Evolutionary conservation across 2,888 invertebrate genomes (phyloP).

Genomic region (Tetragnatha montana): DNA sequence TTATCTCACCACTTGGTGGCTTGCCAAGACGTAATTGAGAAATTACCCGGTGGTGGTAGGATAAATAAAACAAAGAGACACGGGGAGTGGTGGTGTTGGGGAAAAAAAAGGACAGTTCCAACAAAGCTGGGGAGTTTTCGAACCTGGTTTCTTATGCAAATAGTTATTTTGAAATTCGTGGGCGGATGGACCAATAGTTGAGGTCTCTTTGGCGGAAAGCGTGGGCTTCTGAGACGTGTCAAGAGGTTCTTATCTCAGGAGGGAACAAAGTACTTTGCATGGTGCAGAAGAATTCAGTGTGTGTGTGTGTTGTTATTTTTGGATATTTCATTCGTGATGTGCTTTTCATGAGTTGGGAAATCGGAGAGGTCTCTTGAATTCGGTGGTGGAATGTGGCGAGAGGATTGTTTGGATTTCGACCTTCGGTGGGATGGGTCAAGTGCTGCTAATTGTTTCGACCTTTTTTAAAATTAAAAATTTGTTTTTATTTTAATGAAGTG

Average conservation of each 20-base stretch:
- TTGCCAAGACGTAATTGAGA: constrained; percentile 10
- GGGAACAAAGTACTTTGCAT: constrained; percentile 31
- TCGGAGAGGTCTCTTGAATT: too few species aligned
- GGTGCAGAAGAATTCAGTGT: constrained; percentile 1
- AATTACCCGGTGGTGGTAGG: background rate
- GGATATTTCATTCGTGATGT: constrained; percentile 20
- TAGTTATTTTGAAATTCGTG: constrained; percentile 23
- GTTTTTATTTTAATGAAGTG: too few species aligned
- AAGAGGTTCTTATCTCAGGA: constrained; percentile 24
- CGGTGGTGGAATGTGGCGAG: too few species aligned
- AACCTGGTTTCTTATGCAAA: constrained; percentile 26
- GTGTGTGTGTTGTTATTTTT: constrained; percentile 16
- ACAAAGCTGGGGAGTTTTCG: constrained; percentile 13
- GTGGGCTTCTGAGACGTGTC: constrained; percentile 46
- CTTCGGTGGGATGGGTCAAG: too few species aligned
- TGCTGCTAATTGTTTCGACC: too few species aligned
- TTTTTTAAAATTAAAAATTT: too few species aligned
- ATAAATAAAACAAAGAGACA: background rate
- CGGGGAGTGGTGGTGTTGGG: background rate
- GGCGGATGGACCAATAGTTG: constrained; percentile 21
- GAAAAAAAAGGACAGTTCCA: background rate
- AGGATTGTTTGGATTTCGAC: too few species aligned
- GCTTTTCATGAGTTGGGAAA: background rate
- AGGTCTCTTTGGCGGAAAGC: constrained; percentile 25
- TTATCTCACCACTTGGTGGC: constrained; percentile 4